These are phyloP conservation scores for Poecilia picta DNA, from an alignment of 2,797 vertebrate species.

Conservation along the genomic window DNA sequence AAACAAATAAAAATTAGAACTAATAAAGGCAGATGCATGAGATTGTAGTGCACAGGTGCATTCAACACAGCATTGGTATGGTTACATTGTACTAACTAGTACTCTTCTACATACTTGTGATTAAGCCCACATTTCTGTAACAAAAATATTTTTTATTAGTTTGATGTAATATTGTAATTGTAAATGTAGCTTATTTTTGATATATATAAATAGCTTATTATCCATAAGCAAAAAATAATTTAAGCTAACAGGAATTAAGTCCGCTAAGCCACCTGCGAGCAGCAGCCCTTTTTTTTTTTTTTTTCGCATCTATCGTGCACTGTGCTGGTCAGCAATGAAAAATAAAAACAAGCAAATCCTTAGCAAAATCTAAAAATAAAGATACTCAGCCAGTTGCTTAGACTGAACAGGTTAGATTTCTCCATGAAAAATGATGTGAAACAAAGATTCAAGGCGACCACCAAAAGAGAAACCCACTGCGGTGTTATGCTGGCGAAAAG, in stretches of 20 bases:
- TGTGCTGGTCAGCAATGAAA: background rate
- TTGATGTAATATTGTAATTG: background rate
- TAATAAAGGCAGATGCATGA: background rate
- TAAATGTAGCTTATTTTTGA: background rate
- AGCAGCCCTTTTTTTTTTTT: too few relatives aligned
- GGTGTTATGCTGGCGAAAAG: too few relatives aligned
- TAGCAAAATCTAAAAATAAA: background rate
- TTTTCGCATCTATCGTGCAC: background rate
- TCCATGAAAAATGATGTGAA: background rate
- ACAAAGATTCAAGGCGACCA: background rate
- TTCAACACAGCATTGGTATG: background rate
- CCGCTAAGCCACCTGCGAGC: too few relatives aligned
- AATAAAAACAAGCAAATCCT: background rate
- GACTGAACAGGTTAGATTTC: background rate
- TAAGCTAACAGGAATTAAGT: background rate
- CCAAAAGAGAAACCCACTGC: background rate
- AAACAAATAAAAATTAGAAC: slow-evolving; percentile 1
- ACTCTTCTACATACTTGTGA: background rate
- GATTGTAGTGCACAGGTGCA: background rate
- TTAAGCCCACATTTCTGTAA: background rate
- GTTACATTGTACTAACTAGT: background rate
- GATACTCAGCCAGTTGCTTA: background rate
- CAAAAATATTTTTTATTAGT: background rate
- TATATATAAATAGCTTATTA: background rate
- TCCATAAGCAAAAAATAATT: background rate